Percentiles rank a stretch among this genome's conserved stretches.
phyloP scores from a whole-genome alignment of 1,140 invertebrate species.

The Ooceraea biroi region DNA sequence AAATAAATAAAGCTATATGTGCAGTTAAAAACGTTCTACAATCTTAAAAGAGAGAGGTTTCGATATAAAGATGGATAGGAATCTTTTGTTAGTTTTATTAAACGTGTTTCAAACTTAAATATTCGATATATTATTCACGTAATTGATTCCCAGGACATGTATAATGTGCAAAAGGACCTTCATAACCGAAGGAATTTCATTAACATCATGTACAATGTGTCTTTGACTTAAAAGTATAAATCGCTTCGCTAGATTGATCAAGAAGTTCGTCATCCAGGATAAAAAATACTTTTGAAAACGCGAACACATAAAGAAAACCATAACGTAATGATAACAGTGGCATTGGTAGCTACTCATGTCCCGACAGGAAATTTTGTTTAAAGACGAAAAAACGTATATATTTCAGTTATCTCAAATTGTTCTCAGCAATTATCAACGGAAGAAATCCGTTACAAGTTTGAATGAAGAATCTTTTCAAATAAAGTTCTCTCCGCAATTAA shows the following conservation, averaged over 20 bases:
- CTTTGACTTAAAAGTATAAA: conserved; percentile 60
- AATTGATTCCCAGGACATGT: conserved; percentile 14
- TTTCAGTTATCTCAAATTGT: conserved; percentile 12
- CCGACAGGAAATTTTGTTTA: conserved; percentile 9
- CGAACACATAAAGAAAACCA: conserved; percentile 1
- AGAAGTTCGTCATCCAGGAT: conserved; percentile 62
- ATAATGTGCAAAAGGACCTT: conserved; percentile 24
- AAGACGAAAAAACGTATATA: conserved; percentile 9
- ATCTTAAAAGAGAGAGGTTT: too few species aligned
- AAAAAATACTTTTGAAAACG: conserved; percentile 31
- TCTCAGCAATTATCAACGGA: conserved; percentile 14
- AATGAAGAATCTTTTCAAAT: conserved; percentile 32
- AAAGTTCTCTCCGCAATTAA: too few species aligned
- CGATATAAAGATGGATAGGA: too few species aligned
- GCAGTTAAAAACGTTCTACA: too few species aligned
- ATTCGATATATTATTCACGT: background rate
- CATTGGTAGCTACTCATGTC: conserved; percentile 6
- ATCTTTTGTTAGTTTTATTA: background rate
- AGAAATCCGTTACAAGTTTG: conserved; percentile 36
- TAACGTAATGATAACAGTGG: conserved; percentile 21
- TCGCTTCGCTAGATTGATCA: conserved; percentile 53
- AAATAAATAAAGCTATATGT: conserved; percentile 6
- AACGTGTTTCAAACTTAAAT: conserved; percentile 29
- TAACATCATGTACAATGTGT: conserved; percentile 40
- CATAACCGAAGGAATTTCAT: conserved; percentile 13